Evolutionary conservation across 2,113 vertebrate genomes (phyloP).

Genomic region (Montifringilla adamsi): DNA sequence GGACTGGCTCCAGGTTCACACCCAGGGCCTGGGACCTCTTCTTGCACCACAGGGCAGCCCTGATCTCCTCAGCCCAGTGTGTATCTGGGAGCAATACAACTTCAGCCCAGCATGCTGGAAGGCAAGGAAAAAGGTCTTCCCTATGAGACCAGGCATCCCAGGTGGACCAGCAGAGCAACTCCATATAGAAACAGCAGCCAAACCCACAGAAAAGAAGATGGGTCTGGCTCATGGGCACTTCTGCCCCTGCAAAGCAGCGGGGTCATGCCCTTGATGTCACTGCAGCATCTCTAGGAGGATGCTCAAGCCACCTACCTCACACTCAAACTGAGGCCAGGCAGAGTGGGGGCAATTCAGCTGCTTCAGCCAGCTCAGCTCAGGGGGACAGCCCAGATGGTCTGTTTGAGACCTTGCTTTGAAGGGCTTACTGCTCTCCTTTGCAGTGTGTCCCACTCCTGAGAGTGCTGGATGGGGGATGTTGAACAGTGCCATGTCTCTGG

Average conservation of each 20-base stretch:
- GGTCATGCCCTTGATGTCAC: not conserved
- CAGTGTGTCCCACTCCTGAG: not conserved
- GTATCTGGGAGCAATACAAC: not conserved
- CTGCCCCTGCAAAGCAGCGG: not conserved
- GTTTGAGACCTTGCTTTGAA: not conserved
- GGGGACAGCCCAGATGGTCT: not conserved
- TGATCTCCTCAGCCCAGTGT: not conserved
- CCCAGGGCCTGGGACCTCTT: not conserved
- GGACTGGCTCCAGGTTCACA: not conserved
- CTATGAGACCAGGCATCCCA: not conserved
- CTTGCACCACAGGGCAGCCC: not conserved
- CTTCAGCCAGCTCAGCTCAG: not conserved
- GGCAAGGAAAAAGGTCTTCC: not conserved
- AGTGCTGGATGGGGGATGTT: not conserved
- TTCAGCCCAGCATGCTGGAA: not conserved
- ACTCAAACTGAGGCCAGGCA: not conserved
- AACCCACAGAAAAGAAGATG: not conserved
- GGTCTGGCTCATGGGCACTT: not conserved
- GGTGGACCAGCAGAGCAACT: not conserved
- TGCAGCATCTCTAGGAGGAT: not conserved
- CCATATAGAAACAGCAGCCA: not conserved
- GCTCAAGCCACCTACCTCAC: not conserved
- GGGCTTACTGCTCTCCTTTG: not conserved
- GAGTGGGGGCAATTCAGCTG: not conserved
- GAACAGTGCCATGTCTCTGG: accelerated